Conservation (phyloP, 2,113 vertebrate genomes). For the Bombycilla garrulus region DNA sequence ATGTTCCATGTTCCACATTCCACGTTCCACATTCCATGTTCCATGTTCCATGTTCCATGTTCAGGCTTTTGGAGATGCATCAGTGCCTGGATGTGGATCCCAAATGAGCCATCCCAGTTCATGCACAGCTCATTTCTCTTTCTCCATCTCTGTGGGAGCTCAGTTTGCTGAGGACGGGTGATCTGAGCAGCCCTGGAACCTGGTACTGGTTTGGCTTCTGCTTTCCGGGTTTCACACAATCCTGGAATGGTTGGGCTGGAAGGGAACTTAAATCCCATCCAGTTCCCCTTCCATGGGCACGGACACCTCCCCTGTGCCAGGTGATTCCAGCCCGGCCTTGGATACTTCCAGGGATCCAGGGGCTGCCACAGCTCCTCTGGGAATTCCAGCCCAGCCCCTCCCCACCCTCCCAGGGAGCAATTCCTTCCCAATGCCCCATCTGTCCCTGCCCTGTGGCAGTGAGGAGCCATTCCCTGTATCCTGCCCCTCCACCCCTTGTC, state of each 20-base stretch:
- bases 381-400: background rate
- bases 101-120: accelerated
- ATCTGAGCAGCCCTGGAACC: background rate
- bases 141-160: background rate
- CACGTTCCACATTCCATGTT: no score
- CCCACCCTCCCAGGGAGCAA: background rate
- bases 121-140: accelerated
- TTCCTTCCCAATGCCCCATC: accelerated
- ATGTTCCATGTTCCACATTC: no score
- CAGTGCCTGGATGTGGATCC: accelerated
- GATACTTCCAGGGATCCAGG: background rate
- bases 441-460: background rate
- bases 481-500: background rate
- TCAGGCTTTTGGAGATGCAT: background rate
- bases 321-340: accelerated
- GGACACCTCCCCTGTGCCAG: background rate
- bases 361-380: background rate
- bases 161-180: no score
- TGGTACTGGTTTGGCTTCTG: background rate
- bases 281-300: background rate
- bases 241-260: background rate
- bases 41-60: accelerated
- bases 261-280: background rate
- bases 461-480: background rate
- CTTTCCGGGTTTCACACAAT: background rate